Evolutionary conservation across 2,797 vertebrate genomes (phyloP).

Genomic region (Pipistrellus kuhlii): DNA sequence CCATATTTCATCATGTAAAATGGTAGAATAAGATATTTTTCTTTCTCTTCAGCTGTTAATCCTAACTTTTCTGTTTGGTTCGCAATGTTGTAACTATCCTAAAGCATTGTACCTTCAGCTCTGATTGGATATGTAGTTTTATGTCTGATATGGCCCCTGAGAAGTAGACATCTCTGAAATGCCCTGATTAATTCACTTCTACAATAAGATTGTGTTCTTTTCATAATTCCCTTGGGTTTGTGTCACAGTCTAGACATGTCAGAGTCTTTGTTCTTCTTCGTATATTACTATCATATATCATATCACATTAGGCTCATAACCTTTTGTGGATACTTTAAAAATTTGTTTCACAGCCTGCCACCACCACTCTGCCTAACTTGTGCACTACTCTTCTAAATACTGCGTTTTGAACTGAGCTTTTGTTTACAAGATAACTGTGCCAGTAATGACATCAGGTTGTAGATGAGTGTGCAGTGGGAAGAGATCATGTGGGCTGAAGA

Average conservation of each 20-base stretch:
- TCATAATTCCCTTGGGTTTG: neutral
- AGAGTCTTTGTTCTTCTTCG: neutral
- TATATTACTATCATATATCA: neutral
- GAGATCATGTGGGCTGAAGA: constrained; percentile 19
- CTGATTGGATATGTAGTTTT: neutral
- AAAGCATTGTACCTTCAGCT: neutral
- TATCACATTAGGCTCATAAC: neutral
- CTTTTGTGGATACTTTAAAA: constrained; percentile 1
- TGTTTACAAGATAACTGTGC: constrained; percentile 62
- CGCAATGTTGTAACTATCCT: neutral
- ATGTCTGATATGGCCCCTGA: neutral
- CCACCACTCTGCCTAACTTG: neutral
- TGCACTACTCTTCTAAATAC: neutral
- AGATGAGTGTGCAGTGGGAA: constrained; percentile 12
- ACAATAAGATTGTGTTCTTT: neutral
- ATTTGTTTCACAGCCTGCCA: neutral
- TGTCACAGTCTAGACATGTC: neutral
- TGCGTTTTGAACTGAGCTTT: constrained; percentile 18
- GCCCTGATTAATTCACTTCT: neutral
- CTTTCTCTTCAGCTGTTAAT: neutral
- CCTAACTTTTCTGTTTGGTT: neutral
- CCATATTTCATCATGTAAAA: neutral
- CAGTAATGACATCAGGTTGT: constrained; percentile 58
- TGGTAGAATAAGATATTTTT: neutral
- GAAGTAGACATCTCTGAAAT: neutral